Evolutionary conservation across 2,797 vertebrate genomes (phyloP).

Genomic region (Micromesistius poutassou): DNA sequence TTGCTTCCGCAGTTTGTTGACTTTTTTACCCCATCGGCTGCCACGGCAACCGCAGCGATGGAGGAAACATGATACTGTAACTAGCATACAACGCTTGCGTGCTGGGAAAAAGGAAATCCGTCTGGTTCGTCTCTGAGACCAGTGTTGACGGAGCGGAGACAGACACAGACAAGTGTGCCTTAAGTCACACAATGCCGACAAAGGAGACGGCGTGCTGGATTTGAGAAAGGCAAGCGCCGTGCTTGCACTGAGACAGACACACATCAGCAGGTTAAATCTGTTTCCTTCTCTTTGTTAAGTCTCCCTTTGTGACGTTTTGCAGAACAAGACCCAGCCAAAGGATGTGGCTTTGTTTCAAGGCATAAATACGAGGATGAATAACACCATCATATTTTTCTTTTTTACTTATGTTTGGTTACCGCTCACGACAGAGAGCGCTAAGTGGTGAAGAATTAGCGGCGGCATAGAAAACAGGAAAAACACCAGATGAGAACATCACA

Average conservation of each 20-base stretch:
- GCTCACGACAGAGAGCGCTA: neutral
- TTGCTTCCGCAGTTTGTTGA: constrained; percentile 40
- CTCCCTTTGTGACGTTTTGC: constrained; percentile 12
- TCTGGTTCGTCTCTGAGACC: constrained; percentile 49
- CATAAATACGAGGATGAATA: constrained; percentile 23
- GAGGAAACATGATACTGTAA: constrained; percentile 55
- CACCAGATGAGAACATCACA: neutral
- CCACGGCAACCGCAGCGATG: constrained; percentile 43
- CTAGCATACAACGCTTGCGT: constrained; percentile 27
- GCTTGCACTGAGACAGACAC: neutral
- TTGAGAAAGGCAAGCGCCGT: neutral
- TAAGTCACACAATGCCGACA: constrained; percentile 30
- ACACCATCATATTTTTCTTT: neutral
- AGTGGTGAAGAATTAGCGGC: neutral
- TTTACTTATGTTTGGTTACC: neutral
- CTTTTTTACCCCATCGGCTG: constrained; percentile 24
- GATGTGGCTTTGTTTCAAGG: constrained; percentile 43
- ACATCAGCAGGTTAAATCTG: constrained; percentile 26
- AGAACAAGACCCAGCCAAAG: constrained; percentile 27
- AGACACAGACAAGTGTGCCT: constrained; percentile 35
- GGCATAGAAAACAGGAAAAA: neutral
- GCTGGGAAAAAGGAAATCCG: constrained; percentile 59
- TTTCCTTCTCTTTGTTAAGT: constrained; percentile 48
- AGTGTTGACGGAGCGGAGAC: constrained; percentile 60
- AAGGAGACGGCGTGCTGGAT: constrained; percentile 19